Evolutionary conservation across 2,888 invertebrate species (phyloP).

Genomic region (Tineola bisselliella): DNA sequence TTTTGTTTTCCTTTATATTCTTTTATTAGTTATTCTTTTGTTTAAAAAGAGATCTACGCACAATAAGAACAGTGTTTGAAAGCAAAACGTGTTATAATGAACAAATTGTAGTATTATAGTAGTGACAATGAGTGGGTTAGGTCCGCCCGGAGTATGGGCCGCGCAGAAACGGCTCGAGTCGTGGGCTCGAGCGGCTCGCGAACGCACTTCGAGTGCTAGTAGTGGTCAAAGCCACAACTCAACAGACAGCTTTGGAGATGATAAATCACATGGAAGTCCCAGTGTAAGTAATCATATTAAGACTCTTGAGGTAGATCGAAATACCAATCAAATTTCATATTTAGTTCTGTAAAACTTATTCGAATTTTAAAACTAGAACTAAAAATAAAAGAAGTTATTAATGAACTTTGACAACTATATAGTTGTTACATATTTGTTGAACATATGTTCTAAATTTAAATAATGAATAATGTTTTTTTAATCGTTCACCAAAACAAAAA

Average conservation of each 20-base stretch:
- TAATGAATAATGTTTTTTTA: conserved; percentile 14
- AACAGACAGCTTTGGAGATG: conserved; percentile 61
- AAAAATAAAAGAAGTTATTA: background rate
- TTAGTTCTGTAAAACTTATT: background rate
- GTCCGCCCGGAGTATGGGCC: conserved; percentile 80
- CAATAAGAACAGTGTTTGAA: background rate
- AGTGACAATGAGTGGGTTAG: conserved; percentile 71
- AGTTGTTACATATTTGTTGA: background rate
- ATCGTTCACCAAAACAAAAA: conserved; percentile 9
- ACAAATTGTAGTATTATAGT: conserved; percentile 23
- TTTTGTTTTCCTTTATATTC: too few species aligned
- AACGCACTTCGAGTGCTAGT: conserved; percentile 67
- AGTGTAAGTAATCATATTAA: conserved; percentile 37
- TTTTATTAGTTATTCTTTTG: too few species aligned
- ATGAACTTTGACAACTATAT: background rate
- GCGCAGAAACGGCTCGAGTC: conserved; percentile 80
- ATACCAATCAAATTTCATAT: too few species aligned
- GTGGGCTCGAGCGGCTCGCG: conserved; percentile 79
- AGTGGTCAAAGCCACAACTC: conserved; percentile 68
- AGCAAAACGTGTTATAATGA: conserved; percentile 13
- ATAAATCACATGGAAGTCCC: conserved; percentile 54
- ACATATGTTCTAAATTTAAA: background rate
- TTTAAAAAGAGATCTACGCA: conserved; percentile 14
- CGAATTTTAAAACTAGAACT: background rate
- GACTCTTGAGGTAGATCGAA: too few species aligned